A percentile compares a stretch with the other conserved stretches of the same genome.
These are phyloP conservation scores for Peromyscus leucopus DNA, from an alignment of 2,113 vertebrate species.

Conservation along the genomic window DNA sequence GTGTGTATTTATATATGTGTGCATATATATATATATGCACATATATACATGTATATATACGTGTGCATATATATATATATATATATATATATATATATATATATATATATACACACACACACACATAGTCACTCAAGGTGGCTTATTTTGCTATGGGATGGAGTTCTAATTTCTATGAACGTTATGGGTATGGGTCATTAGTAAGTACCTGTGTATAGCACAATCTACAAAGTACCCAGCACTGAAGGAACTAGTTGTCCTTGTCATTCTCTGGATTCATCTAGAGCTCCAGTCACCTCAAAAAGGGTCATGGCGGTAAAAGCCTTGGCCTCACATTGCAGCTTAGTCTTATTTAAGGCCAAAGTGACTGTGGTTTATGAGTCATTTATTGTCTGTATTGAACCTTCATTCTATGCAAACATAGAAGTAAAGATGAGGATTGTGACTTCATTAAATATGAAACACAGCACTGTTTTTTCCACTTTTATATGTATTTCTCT, in stretches of 20 bases:
- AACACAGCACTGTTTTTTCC: neutral
- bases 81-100: too few species aligned
- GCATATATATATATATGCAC: too few species aligned
- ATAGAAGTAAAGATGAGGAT: neutral
- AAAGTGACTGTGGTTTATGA: neutral
- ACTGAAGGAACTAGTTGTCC: neutral
- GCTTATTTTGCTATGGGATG: neutral
- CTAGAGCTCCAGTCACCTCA: neutral
- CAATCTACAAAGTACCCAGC: neutral
- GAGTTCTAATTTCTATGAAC: neutral
- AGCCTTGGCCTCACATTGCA: neutral
- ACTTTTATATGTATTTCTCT: neutral
- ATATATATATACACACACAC: too few species aligned
- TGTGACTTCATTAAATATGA: neutral
- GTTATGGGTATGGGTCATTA: neutral
- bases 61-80: too few species aligned
- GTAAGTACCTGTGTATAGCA: neutral
- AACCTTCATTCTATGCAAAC: neutral
- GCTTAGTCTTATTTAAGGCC: neutral
- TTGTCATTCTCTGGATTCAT: neutral
- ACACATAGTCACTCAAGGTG: neutral
- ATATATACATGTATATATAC: too few species aligned
- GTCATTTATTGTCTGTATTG: neutral
- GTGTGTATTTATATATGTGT: too few species aligned
- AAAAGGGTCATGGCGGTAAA: neutral